Conservation (phyloP, 2,888 invertebrate species). For the Polietes domitor region DNA sequence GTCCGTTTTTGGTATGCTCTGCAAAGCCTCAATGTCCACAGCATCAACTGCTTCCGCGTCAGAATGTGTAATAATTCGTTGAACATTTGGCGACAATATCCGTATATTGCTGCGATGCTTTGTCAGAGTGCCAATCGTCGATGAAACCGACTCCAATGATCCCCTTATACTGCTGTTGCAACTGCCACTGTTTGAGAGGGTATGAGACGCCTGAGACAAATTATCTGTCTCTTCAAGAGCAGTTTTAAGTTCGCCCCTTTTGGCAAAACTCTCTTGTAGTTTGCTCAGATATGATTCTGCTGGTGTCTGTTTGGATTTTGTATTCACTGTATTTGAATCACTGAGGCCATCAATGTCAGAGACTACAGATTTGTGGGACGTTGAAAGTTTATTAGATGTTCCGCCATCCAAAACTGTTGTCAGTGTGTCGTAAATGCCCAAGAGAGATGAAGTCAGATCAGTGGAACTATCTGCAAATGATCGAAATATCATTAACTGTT, state of each 20-base stretch:
- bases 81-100: conserved; percentile 82
- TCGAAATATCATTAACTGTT: conserved; percentile 5
- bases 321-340: neutral
- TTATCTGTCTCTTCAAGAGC: conserved; percentile 50
- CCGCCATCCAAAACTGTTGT: conserved; percentile 79
- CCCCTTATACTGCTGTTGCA: conserved; percentile 67
- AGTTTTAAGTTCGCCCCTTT: conserved; percentile 41
- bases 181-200: conserved; percentile 68
- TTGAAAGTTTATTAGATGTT: conserved; percentile 1
- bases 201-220: conserved; percentile 48
- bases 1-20: conserved; percentile 69
- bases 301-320: conserved; percentile 25
- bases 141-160: conserved; percentile 59
- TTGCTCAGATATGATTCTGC: conserved; percentile 60
- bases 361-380: conserved; percentile 50
- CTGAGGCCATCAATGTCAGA: conserved; percentile 66
- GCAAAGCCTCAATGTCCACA: conserved; percentile 76
- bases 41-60: conserved; percentile 79
- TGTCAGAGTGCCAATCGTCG: conserved; percentile 40
- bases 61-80: conserved; percentile 83
- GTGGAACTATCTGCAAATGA: conserved; percentile 89
- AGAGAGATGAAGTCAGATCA: conserved; percentile 91
- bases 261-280: conserved; percentile 59
- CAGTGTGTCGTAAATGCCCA: conserved; percentile 93
- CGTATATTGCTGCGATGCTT: conserved; percentile 78